Evolutionary conservation across 2,113 vertebrate species (phyloP), one percentile per base, ranked within the genome.

Genomic region (Chascanopsetta lugubris): DNA sequence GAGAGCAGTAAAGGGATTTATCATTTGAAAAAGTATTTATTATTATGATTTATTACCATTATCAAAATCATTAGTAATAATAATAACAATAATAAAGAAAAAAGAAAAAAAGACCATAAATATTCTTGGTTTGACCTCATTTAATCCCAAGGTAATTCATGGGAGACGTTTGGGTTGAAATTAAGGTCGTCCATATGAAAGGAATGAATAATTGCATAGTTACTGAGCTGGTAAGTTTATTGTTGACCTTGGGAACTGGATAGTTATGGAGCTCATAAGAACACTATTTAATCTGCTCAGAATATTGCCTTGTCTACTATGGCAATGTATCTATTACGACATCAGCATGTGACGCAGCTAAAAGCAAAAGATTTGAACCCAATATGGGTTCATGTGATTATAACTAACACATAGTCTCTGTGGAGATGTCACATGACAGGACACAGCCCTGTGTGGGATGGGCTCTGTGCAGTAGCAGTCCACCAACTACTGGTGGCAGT

Each of bases 401-500:
- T 7, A 2, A 26, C 12, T 12, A 61, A 18, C 17, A 24, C 6
- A 27, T 17, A 30, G 49, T 61, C 29, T 13, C 26, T 18, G 10
- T 46, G 57, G 64, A 67, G 42, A 12, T 45, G 0, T 42, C 17
- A 20, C 9, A 9, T 29, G 30, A 43, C 46, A 32, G 25, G 42
- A 62, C n/a, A 18, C 26, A 36, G 38, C 55, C 0, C 13, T 22
- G 30, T 59, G 46, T 48, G 70, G 29, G 15, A 46, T 29, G 8
- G 17, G 49, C 22, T 30, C 17, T 10, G 18, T 90, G 87, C 25
- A 90, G 83, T 90, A 69, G 67, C 78, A 48, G 1, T 45, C 53
- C 46, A 21, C 32, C 46, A 59, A 73, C 87, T 62, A 88, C 63
- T 71, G 89, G 85, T 84, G 91, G 89, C 89, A 90, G 85, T 88